Base-by-base conservation (phyloP, 2,113 vertebrate genomes). In the Todiramphus saurophagus region DNA sequence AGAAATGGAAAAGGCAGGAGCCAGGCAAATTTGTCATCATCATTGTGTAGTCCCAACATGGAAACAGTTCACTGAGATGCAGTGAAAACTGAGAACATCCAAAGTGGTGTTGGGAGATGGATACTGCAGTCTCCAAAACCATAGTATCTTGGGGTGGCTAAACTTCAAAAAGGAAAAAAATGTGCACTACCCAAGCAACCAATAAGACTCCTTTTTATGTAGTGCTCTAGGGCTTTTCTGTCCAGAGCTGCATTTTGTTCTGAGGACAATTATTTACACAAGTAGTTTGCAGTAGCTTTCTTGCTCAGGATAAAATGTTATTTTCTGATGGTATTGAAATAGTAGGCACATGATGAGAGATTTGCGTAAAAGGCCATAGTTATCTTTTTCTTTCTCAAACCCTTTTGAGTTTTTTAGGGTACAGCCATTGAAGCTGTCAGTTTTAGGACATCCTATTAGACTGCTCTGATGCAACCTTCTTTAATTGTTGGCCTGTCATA, bases 191-290 rank as follows among this genome's bases (percentile, higher is more conserved):
- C 24, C 1, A 2, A 73, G 59, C 70, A 85, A n/a, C 31, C 19
- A 58, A 8, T 28, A 86, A 51, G 30, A 24, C 24, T 16, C 16
- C 66, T 59, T 59, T 31, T 67, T 33, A 10, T 28, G 17, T 33
- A 67, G 41, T 7, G 6, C 39, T 14, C 35, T 35, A 46, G 9
- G 43, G 46, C 13, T 53, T 76, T 84, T 75, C 21, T 87, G 18
- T 74, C 43, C 50, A 69, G 77, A 60, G 5, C 16, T 67, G 14
- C 81, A 11, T 76, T 81, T 81, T 89, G 31, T 81, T 92, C 39
- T 60, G 13, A 16, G 59, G 1, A 8, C n/a, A 16, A 4, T n/a
- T 70, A 55, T 13, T 43, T 55, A n/a, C 31, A 15, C 0, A 0
- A 59, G 17, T 41, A 48, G n/a, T 69, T 80, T 60, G 39, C 31